phyloP scores from a whole-genome alignment of 2,797 vertebrate species.

The Tokudaia muenninki region DNA sequence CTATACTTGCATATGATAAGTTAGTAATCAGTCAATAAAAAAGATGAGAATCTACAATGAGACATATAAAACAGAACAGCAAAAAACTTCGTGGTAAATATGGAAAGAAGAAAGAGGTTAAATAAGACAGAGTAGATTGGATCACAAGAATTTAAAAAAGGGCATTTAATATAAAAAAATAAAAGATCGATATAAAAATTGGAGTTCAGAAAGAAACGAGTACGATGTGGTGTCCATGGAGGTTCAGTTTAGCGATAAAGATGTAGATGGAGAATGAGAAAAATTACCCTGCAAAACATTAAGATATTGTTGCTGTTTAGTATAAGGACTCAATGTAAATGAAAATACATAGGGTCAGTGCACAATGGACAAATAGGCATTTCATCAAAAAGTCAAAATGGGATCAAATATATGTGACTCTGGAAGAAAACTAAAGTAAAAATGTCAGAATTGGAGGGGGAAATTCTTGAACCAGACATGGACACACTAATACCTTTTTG shows the following conservation, averaged over 20 bases:
- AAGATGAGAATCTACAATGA: not conserved
- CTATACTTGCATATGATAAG: not conserved
- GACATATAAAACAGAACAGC: not conserved
- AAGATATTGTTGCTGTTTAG: not conserved
- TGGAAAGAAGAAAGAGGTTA: not conserved
- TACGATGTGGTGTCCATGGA: not conserved
- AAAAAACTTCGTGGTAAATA: not conserved
- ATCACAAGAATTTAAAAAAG: not conserved
- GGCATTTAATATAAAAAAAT: not conserved
- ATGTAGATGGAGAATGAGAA: not conserved
- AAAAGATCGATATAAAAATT: not conserved
- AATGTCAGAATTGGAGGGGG: not conserved
- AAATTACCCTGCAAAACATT: not conserved
- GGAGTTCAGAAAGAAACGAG: not conserved
- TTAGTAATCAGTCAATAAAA: not conserved
- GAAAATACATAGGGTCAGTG: not conserved
- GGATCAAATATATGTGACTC: not conserved
- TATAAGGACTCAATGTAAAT: not conserved
- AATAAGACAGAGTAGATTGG: not conserved
- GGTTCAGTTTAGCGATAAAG: not conserved
- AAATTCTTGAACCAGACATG: not conserved
- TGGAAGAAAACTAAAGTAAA: conserved; percentile 10
- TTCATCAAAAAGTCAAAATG: not conserved
- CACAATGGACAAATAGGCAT: not conserved
- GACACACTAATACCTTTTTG: not conserved